These are phyloP conservation scores for Phasianus colchicus DNA, from an alignment of 2,113 vertebrate genomes.

Conservation along the genomic window DNA sequence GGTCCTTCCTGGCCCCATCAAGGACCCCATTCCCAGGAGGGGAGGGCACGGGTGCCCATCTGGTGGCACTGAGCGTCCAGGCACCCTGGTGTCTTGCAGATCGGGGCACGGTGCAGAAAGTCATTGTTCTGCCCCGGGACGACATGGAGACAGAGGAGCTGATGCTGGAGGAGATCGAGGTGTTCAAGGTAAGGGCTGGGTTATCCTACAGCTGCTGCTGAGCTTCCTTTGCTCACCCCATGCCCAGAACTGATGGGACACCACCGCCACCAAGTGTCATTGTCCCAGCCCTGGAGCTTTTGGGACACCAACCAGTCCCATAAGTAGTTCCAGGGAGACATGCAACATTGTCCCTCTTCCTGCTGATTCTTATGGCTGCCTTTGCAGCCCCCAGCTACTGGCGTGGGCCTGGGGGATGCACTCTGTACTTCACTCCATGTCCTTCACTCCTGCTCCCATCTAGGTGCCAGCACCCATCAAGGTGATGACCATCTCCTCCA, in stretches of 20 bases:
- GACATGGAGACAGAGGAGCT: constrained; percentile 96
- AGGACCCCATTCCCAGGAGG: background rate
- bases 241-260: background rate
- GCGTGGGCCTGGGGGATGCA: background rate
- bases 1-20: background rate
- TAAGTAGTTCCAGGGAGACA: background rate
- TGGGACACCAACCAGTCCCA: background rate
- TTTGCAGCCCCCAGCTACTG: background rate
- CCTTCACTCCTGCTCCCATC: background rate
- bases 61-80: constrained; percentile 47
- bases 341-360: background rate
- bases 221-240: background rate
- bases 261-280: background rate
- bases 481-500: constrained; percentile 98
- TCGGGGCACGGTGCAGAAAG: constrained; percentile 95
- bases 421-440: background rate
- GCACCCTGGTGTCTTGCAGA: constrained; percentile 80
- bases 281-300: background rate
- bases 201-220: background rate
- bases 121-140: constrained; percentile 95
- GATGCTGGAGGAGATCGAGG: constrained; percentile 96
- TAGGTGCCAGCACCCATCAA: constrained; percentile 92
- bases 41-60: background rate
- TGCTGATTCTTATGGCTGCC: background rate
- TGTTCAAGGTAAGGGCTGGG: constrained; percentile 88